Evolutionary conservation across 2,113 vertebrate species (phyloP).

Genomic region (Peromyscus maniculatus): DNA sequence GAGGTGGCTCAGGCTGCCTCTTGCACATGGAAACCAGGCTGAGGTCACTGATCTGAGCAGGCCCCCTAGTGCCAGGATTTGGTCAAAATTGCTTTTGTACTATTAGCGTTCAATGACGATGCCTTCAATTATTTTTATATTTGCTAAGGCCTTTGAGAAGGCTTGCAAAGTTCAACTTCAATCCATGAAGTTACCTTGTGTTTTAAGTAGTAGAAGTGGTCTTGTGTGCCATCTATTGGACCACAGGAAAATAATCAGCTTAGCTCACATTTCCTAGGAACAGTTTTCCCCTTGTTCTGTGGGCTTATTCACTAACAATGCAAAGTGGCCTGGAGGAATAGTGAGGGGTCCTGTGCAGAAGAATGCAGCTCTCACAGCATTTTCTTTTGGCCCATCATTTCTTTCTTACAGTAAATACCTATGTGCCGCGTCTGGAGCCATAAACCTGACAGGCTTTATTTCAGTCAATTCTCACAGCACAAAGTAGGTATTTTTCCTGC

Average conservation of each 20-base stretch:
- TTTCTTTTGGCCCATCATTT: not conserved
- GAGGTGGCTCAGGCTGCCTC: not conserved
- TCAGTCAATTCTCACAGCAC: not conserved
- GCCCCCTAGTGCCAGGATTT: not conserved
- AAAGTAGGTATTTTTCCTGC: not conserved
- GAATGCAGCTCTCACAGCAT: not conserved
- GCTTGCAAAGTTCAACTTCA: constrained; percentile 15
- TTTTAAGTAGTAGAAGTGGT: constrained; percentile 76
- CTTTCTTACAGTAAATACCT: not conserved
- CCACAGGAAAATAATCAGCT: constrained; percentile 79
- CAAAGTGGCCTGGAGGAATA: not conserved
- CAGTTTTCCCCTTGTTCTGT: constrained; percentile 35
- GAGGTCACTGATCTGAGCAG: constrained; percentile 18
- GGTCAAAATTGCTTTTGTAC: constrained; percentile 49
- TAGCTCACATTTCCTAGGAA: not conserved
- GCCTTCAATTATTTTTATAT: constrained; percentile 52
- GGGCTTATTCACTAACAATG: not conserved
- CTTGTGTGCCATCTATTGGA: constrained; percentile 89
- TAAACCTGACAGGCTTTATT: not conserved
- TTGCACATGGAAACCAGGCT: constrained; percentile 7
- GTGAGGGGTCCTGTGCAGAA: not conserved
- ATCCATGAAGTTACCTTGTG: not conserved
- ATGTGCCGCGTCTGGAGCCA: not conserved
- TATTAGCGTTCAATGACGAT: constrained; percentile 42
- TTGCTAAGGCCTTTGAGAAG: not conserved